Percentiles rank a stretch among this genome's conserved stretches.
These are phyloP conservation scores for Illadopsis cleaveri DNA, from an alignment of 2,113 vertebrate genomes.

Conservation along the genomic window DNA sequence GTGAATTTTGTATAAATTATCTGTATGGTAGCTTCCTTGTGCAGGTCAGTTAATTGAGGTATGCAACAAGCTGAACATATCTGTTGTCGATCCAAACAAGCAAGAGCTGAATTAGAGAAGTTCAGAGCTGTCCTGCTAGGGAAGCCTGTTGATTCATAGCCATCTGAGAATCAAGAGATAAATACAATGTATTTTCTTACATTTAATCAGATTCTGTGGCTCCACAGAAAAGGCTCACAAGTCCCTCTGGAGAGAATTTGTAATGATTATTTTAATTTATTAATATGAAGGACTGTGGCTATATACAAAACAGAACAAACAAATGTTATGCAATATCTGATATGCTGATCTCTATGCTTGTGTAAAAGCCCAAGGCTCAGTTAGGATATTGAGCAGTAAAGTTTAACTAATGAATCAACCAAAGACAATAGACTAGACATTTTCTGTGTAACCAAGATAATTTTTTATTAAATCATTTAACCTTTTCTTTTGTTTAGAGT, in stretches of 20 bases:
- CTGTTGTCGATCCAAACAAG: constrained; percentile 66
- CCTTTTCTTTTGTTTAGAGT: not conserved
- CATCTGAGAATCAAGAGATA: not conserved
- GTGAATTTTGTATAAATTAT: not conserved
- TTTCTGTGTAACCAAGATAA: not conserved
- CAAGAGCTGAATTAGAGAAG: constrained; percentile 39
- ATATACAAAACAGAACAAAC: constrained; percentile 47
- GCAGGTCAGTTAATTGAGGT: not conserved
- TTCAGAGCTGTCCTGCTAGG: constrained; percentile 24
- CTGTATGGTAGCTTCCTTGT: not conserved
- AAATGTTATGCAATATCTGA: constrained; percentile 33
- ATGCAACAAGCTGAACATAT: not conserved
- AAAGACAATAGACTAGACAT: not conserved
- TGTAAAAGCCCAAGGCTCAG: not conserved
- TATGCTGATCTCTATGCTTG: not conserved
- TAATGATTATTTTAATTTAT: constrained; percentile 75
- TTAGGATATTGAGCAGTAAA: not conserved
- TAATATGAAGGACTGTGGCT: constrained; percentile 64
- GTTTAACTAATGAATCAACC: not conserved
- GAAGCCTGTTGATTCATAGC: not conserved
- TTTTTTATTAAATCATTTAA: not conserved
- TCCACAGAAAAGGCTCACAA: constrained; percentile 51
- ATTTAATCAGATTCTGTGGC: constrained; percentile 76
- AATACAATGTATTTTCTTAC: constrained; percentile 34
- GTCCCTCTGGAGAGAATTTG: constrained; percentile 62